These are phyloP conservation scores for Vanessa cardui DNA, from an alignment of 2,888 invertebrate species.

Conservation along the genomic window DNA sequence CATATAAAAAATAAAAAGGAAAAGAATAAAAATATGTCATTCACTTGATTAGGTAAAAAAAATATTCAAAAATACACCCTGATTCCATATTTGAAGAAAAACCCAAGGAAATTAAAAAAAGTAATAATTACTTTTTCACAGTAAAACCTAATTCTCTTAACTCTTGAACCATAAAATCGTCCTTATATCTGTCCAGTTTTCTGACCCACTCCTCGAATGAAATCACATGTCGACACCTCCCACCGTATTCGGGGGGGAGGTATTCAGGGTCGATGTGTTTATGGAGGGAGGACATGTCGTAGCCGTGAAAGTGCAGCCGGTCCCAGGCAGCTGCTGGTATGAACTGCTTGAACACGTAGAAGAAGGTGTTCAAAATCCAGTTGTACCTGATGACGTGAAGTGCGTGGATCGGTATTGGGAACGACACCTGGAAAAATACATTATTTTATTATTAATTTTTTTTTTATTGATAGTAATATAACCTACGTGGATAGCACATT, in stretches of 20 bases:
- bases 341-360: conserved; percentile 89
- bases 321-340: conserved; percentile 85
- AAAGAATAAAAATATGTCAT: too few species aligned
- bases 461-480: background rate
- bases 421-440: conserved; percentile 82
- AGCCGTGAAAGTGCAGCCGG: conserved; percentile 71
- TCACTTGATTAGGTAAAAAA: too few species aligned
- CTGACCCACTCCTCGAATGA: conserved; percentile 85
- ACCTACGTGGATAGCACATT: too few species aligned
- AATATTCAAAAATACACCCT: too few species aligned
- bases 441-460: background rate
- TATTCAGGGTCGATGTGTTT: conserved; percentile 64
- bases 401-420: conserved; percentile 87
- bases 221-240: conserved; percentile 79
- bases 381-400: conserved; percentile 90
- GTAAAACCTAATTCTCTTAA: conserved; percentile 84
- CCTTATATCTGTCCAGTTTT: conserved; percentile 78
- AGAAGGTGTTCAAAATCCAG: conserved; percentile 89
- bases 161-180: conserved; percentile 83
- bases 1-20: too few species aligned
- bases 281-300: conserved; percentile 66
- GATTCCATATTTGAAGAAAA: too few species aligned
- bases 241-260: conserved; percentile 70
- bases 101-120: too few species aligned
- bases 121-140: conserved; percentile 40